phyloP scores from a whole-genome alignment of 2,888 invertebrate genomes.

The Lottia gigantea region DNA sequence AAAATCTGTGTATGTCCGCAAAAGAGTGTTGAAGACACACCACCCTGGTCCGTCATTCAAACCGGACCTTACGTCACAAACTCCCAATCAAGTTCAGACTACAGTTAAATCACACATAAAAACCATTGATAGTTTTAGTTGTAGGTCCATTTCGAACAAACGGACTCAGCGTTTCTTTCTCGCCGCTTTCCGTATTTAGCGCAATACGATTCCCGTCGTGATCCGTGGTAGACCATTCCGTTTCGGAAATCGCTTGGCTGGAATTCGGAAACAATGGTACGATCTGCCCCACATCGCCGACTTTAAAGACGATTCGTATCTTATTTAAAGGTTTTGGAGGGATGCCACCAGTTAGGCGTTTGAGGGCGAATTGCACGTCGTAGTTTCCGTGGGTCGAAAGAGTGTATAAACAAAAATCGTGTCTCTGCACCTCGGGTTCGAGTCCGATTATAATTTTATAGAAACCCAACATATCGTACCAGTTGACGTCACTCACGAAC shows the following conservation, averaged over 20 bases:
- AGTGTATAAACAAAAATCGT: conserved; percentile 60
- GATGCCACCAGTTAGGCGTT: conserved; percentile 44
- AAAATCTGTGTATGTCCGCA: too few relatives aligned
- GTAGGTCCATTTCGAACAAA: background rate
- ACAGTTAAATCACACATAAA: too few relatives aligned
- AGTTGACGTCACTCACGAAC: conserved; percentile 51
- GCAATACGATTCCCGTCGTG: conserved; percentile 58
- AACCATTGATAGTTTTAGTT: background rate
- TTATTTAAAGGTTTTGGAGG: conserved; percentile 41
- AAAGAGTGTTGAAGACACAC: too few relatives aligned
- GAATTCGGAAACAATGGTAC: conserved; percentile 58
- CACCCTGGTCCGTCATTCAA: too few relatives aligned
- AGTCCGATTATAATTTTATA: conserved; percentile 53
- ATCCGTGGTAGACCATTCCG: conserved; percentile 59
- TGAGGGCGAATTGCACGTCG: conserved; percentile 59
- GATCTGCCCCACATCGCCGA: conserved; percentile 54
- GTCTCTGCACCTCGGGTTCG: conserved; percentile 49
- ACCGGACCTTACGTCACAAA: too few relatives aligned
- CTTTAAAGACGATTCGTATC: conserved; percentile 49
- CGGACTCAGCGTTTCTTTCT: background rate
- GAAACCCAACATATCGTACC: conserved; percentile 57
- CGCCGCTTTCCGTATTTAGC: conserved; percentile 33
- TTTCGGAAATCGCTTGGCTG: conserved; percentile 52
- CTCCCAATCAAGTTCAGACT: too few relatives aligned
- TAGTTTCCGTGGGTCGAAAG: conserved; percentile 44